A percentile compares a stretch with the other conserved stretches of the same genome.
These are phyloP conservation scores for Spinibarbus caldwelli DNA, from an alignment of 2,797 vertebrate genomes.

Conservation along the genomic window DNA sequence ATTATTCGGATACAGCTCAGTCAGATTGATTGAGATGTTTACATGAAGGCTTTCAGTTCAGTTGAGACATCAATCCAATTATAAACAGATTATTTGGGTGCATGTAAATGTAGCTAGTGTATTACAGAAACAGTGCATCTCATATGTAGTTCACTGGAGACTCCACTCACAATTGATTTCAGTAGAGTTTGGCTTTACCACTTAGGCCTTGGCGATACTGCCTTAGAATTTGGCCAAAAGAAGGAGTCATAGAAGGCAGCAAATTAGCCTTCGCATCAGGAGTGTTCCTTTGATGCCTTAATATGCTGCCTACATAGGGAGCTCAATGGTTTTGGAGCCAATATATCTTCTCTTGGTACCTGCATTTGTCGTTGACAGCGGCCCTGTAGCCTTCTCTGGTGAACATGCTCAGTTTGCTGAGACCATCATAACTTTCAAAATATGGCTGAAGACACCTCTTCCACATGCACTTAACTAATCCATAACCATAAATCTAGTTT, in stretches of 20 bases:
- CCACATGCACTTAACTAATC: neutral
- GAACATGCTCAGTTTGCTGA: conserved; percentile 7
- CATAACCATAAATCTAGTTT: conserved; percentile 15
- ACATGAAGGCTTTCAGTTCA: neutral
- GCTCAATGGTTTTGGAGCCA: neutral
- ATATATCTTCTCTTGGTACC: neutral
- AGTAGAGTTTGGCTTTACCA: neutral
- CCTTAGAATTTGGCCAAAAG: neutral
- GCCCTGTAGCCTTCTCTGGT: neutral
- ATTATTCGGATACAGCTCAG: neutral
- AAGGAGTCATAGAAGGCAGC: neutral
- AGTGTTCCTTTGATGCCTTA: neutral
- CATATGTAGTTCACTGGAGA: neutral
- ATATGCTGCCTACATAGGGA: neutral
- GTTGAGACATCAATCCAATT: neutral
- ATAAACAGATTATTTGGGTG: neutral
- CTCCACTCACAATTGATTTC: neutral
- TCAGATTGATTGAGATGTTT: neutral
- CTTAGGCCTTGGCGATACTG: neutral
- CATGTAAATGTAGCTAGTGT: neutral
- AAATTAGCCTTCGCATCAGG: neutral
- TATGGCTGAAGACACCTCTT: neutral
- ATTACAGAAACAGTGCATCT: neutral
- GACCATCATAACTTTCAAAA: neutral
- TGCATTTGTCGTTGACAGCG: neutral